Evolutionary conservation across 2,113 vertebrate species (phyloP).

Genomic region (Girardinichthys multiradiatus): DNA sequence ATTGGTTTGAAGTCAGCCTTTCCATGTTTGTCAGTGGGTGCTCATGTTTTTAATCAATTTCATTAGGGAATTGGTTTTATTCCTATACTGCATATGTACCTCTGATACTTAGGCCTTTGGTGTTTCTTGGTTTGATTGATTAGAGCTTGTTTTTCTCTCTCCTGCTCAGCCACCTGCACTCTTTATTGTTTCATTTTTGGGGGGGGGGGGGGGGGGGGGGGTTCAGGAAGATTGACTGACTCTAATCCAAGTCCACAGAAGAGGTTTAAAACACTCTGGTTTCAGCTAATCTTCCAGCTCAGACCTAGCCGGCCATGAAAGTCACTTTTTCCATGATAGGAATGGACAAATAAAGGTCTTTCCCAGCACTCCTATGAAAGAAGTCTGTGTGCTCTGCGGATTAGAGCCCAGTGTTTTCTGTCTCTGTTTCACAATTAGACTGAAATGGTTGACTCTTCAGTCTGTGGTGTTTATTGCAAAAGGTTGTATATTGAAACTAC

Average conservation of each 20-base stretch:
- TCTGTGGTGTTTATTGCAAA: slow-evolving; percentile 49
- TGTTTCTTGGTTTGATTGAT: slow-evolving; percentile 5
- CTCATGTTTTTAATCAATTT: slow-evolving; percentile 23
- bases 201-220: slow-evolving; percentile 5
- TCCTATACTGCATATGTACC: not conserved
- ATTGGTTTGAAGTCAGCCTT: slow-evolving; percentile 67
- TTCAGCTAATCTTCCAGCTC: slow-evolving; percentile 97
- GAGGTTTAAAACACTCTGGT: slow-evolving; percentile 95
- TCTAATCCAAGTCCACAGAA: slow-evolving; percentile 91
- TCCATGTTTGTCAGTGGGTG: slow-evolving; percentile 29
- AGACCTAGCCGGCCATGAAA: slow-evolving; percentile 87
- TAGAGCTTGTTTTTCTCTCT: slow-evolving; percentile 16
- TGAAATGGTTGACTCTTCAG: slow-evolving; percentile 70
- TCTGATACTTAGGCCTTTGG: not conserved
- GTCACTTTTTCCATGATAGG: slow-evolving; percentile 79
- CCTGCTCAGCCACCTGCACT: slow-evolving; percentile 74
- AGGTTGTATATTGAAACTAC: not conserved
- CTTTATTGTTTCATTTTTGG: slow-evolving; percentile 81
- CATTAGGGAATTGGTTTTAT: slow-evolving; percentile 33
- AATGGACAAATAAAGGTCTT: slow-evolving; percentile 88
- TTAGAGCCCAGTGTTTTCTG: slow-evolving; percentile 77
- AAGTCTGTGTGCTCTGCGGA: slow-evolving; percentile 86
- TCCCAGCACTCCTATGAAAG: slow-evolving; percentile 84
- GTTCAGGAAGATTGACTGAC: slow-evolving; percentile 78
- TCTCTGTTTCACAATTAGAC: slow-evolving; percentile 79